Base-by-base conservation (phyloP, 2,113 vertebrate genomes). In the Dinomys branickii region DNA sequence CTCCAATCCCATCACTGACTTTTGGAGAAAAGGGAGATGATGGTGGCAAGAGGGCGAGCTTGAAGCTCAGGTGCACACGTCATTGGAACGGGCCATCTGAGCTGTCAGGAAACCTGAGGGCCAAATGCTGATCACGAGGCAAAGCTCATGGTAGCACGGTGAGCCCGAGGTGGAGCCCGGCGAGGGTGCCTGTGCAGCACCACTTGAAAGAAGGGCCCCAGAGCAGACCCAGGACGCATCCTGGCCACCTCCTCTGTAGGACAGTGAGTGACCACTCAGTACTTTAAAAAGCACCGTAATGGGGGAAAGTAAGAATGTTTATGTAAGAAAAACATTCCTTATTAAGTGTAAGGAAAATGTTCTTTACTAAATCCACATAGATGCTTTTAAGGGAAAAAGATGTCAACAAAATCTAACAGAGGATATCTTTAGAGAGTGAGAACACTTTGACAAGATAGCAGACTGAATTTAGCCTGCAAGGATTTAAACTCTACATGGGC, bases 381-480 rank as follows among this genome's bases (percentile, higher is more conserved):
- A 87, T 88, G 58, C 33, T 95, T 87, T 90, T 50, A 78, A 61
- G 10, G 52, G 35, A 81, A 67, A 89, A 82, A 77, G 38, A 96
- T 13, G 44, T 56, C 61, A 89, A 77, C 0, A 24, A 91, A 93
- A 96, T 69, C 56, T 38, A 96, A 61, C 5, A 54, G 52, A 78
- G 41, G 41, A 69, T 83, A 80, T 88, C 58, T 84, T 86, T 38
- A 83, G 47, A 88, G 24, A 93, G 82, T 95, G 26, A 93, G 91
- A 97, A 56, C 59, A 5, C 73, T 83, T 67, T 92, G 54, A 94
- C 24, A 88, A 94, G 26, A 33, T 50, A 22, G 52, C 67, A 75
- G 50, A 82, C 67, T 50, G 91, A 65, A 87, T 75, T 63, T 47
- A 88, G 58, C 61, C 81, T 33, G 81, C 81, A 63, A 75, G 65